These are phyloP conservation scores for Myotis vivesi DNA, from an alignment of 2,797 vertebrate genomes.

Conservation along the genomic window DNA sequence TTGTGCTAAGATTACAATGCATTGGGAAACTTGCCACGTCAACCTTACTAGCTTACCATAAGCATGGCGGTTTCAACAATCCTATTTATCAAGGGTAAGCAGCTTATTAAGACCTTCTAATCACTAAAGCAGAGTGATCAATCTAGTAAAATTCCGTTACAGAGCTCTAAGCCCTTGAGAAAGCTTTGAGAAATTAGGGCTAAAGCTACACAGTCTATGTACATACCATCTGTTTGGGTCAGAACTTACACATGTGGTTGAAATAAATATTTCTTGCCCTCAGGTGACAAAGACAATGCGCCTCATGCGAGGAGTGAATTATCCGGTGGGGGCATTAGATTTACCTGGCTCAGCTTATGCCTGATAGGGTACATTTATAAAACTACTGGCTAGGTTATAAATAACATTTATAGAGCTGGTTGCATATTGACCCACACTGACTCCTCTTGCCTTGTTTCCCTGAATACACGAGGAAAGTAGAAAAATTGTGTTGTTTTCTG, in stretches of 20 bases:
- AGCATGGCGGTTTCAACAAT: constrained; percentile 63
- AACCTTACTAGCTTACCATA: constrained; percentile 80
- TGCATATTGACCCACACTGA: not conserved
- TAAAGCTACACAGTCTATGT: constrained; percentile 39
- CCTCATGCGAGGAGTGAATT: not conserved
- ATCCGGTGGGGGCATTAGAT: too few relatives aligned
- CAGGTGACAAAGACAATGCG: not conserved
- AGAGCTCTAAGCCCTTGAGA: constrained; percentile 76
- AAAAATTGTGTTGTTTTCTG: not conserved
- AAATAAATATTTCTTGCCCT: not conserved
- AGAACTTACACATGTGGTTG: not conserved
- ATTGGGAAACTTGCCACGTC: constrained; percentile 79
- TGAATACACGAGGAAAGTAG: not conserved
- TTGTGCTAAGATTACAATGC: constrained; percentile 75
- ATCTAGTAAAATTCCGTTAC: constrained; percentile 80
- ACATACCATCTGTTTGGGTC: not conserved
- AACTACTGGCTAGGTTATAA: not conserved
- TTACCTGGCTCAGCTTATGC: not conserved
- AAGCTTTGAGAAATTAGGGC: constrained; percentile 76
- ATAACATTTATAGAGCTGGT: not conserved
- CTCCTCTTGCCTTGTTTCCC: not conserved
- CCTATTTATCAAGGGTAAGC: constrained; percentile 83
- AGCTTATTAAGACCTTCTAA: constrained; percentile 82
- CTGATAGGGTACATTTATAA: not conserved
- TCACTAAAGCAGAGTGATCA: constrained; percentile 82